Conservation (phyloP, 1,140 invertebrate genomes). For the Drosophila sturtevanti region DNA sequence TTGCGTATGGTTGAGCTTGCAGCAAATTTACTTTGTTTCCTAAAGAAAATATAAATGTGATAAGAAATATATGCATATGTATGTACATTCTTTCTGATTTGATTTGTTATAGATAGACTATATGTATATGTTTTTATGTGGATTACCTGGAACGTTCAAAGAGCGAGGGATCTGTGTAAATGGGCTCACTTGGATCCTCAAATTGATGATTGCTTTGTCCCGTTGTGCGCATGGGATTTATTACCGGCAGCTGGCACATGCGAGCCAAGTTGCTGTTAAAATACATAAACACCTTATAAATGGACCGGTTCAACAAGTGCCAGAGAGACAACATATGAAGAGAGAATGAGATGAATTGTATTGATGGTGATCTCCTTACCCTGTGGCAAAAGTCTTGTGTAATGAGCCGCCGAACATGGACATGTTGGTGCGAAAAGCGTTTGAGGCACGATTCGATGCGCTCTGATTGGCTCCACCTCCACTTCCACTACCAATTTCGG, state of each 20-base stretch:
- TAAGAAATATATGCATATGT: background rate
- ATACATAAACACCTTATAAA: constrained; percentile 43
- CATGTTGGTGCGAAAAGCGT: constrained; percentile 82
- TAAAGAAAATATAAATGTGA: constrained; percentile 6
- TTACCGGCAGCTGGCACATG: constrained; percentile 82
- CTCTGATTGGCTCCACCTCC: constrained; percentile 59
- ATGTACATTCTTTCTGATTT: background rate
- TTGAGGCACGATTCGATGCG: constrained; percentile 71
- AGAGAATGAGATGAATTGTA: background rate
- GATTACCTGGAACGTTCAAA: constrained; percentile 90
- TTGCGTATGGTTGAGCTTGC: constrained; percentile 30
- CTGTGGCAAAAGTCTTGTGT: constrained; percentile 86
- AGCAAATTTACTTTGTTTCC: background rate
- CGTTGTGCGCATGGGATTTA: constrained; percentile 78
- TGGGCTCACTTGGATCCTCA: constrained; percentile 94
- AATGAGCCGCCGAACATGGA: constrained; percentile 85
- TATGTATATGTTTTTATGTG: constrained; percentile 8
- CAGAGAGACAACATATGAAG: background rate
- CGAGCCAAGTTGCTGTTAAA: constrained; percentile 77
- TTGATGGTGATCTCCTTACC: constrained; percentile 75
- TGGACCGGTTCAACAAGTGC: constrained; percentile 48
- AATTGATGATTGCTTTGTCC: constrained; percentile 83
- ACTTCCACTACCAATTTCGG: constrained; percentile 64
- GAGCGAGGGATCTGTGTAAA: constrained; percentile 95
- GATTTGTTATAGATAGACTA: background rate